phyloP scores from a whole-genome alignment of 2,888 invertebrate species.

The Drosophila mulleri region DNA sequence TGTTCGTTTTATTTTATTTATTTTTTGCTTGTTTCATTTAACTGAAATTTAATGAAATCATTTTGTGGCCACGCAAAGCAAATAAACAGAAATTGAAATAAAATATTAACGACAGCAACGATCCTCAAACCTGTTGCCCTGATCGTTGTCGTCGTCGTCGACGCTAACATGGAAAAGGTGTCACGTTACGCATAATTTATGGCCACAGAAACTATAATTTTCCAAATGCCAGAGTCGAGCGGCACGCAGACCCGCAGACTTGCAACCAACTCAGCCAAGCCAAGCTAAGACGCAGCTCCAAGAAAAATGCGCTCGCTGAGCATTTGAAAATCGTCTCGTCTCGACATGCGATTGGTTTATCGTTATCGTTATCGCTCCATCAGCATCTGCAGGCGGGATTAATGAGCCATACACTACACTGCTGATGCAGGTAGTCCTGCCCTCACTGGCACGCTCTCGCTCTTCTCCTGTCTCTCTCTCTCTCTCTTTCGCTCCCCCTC shows the following conservation, averaged over 20 bases:
- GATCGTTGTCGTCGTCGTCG: constrained; percentile 25
- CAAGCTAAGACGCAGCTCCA: constrained; percentile 19
- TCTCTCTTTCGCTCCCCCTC: not conserved
- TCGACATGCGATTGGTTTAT: constrained; percentile 62
- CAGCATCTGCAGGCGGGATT: constrained; percentile 30
- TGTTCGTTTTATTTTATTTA: constrained; percentile 4
- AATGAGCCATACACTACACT: constrained; percentile 20
- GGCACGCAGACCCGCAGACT: constrained; percentile 42
- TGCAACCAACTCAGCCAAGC: constrained; percentile 3
- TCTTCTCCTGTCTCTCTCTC: not conserved
- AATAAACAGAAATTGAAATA: constrained; percentile 64
- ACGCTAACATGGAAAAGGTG: constrained; percentile 81
- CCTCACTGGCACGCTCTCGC: not conserved
- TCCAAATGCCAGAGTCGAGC: constrained; percentile 50
- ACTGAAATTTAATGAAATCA: constrained; percentile 79
- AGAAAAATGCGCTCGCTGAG: constrained; percentile 31
- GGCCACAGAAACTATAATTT: constrained; percentile 70
- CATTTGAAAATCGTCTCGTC: constrained; percentile 49
- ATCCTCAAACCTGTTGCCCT: constrained; percentile 58
- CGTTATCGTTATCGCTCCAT: constrained; percentile 27
- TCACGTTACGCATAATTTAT: constrained; percentile 84
- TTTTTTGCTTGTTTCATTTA: constrained; percentile 45
- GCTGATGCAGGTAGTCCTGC: constrained; percentile 31
- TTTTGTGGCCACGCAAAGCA: constrained; percentile 49
- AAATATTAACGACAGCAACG: constrained; percentile 68